Conservation (phyloP, 2,888 invertebrate species). For the Mimumesa dahlbomi region DNA sequence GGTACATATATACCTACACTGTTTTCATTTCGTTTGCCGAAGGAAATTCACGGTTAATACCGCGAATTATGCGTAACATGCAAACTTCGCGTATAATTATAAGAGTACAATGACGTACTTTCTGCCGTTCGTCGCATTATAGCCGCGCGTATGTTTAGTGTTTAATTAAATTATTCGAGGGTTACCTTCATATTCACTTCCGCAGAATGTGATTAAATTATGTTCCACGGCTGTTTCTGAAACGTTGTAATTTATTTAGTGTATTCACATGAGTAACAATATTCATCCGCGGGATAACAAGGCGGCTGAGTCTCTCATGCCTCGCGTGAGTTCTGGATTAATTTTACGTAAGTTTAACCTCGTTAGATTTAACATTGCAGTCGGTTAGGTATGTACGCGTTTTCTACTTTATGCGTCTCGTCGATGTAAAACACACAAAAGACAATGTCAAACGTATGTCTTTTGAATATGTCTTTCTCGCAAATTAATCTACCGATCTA, state of each 20-base stretch:
- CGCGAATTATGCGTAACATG: background rate
- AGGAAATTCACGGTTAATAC: too few species aligned
- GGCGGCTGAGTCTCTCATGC: constrained; percentile 12
- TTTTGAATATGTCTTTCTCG: too few species aligned
- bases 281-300: constrained; percentile 55
- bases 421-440: too few species aligned
- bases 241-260: constrained; percentile 65
- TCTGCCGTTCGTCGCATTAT: constrained; percentile 32
- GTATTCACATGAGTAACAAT: constrained; percentile 65
- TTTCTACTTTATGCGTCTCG: constrained; percentile 14
- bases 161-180: constrained; percentile 62
- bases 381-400: constrained; percentile 38
- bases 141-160: constrained; percentile 49
- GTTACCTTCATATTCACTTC: constrained; percentile 50
- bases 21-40: too few species aligned
- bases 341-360: constrained; percentile 63
- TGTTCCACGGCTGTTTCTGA: constrained; percentile 62
- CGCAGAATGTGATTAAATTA: constrained; percentile 63
- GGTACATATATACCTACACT: too few species aligned
- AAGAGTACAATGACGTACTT: constrained; percentile 9
- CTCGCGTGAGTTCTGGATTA: constrained; percentile 51
- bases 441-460: too few species aligned
- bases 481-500: too few species aligned
- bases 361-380: constrained; percentile 43
- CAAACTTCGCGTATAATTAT: background rate